phyloP scores from a whole-genome alignment of 2,113 vertebrate species.

The Chascanopsetta lugubris region DNA sequence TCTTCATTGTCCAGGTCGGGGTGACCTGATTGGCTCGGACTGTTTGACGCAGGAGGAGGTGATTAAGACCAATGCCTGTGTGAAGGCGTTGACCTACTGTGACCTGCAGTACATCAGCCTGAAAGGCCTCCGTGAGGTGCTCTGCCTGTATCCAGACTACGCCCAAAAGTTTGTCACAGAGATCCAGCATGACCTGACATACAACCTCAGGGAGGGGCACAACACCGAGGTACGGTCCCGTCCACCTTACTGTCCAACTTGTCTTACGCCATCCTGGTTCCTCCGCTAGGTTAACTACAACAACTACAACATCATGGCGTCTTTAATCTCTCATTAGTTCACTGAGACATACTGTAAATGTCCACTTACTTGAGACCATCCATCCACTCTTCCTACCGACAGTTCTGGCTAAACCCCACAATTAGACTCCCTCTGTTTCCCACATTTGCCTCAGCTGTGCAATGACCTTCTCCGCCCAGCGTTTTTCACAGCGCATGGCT shows the following conservation, averaged over 20 bases:
- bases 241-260: too few relatives aligned
- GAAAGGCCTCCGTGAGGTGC: slow-evolving; percentile 83
- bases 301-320: too few relatives aligned
- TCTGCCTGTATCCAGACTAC: slow-evolving; percentile 84
- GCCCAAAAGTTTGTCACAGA: slow-evolving; percentile 83
- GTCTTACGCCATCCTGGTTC: too few relatives aligned
- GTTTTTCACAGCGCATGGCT: slow-evolving; percentile 23
- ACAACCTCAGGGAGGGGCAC: slow-evolving; percentile 85
- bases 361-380: too few relatives aligned
- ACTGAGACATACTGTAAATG: too few relatives aligned
- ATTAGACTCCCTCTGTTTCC: slow-evolving; percentile 15
- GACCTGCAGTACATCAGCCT: slow-evolving; percentile 87
- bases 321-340: too few relatives aligned
- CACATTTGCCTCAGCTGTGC: slow-evolving; percentile 24
- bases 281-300: too few relatives aligned
- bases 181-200: slow-evolving; percentile 85
- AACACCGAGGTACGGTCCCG: slow-evolving; percentile 74
- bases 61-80: slow-evolving; percentile 87
- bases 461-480: slow-evolving; percentile 27
- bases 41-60: slow-evolving; percentile 83
- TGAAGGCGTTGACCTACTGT: slow-evolving; percentile 87
- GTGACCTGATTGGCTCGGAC: slow-evolving; percentile 85
- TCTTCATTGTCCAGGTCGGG: slow-evolving; percentile 74
- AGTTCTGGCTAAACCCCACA: background rate
- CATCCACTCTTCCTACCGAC: too few relatives aligned